Evolutionary conservation across 2,888 invertebrate genomes (phyloP).

Genomic region (Allygus modestus): DNA sequence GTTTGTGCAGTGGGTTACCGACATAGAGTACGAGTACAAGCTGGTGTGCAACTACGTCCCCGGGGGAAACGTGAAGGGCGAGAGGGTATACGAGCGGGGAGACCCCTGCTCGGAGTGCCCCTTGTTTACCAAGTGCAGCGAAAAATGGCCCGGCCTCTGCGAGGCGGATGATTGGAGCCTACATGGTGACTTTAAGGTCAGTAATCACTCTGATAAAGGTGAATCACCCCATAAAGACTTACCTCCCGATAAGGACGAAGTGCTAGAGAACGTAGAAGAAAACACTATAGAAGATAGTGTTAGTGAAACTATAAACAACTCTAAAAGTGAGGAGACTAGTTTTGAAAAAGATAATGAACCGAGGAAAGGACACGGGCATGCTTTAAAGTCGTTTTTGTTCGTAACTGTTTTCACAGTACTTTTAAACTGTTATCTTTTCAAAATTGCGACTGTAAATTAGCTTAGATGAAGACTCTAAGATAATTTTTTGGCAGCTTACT

Average conservation of each 20-base stretch:
- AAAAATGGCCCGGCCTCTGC: not conserved
- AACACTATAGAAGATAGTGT: not conserved
- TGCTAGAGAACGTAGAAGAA: not conserved
- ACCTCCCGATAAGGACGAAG: not conserved
- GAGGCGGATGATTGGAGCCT: constrained; percentile 10
- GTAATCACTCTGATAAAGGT: not conserved
- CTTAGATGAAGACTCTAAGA: no score
- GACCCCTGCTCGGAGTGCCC: constrained; percentile 21
- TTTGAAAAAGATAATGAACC: not conserved
- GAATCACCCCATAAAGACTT: not conserved
- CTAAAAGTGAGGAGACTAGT: not conserved
- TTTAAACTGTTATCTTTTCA: constrained; percentile 7
- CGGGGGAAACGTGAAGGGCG: not conserved
- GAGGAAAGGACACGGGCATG: not conserved
- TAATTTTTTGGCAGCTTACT: no score
- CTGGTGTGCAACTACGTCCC: constrained; percentile 45
- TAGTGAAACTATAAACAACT: not conserved
- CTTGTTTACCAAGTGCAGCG: not conserved
- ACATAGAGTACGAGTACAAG: constrained; percentile 35
- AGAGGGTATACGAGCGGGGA: not conserved
- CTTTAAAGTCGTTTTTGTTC: constrained; percentile 7
- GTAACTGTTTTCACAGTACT: not conserved
- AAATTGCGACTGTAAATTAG: constrained; percentile 20
- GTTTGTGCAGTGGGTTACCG: not conserved
- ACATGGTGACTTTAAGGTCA: not conserved